These are phyloP conservation scores for Ischnus inquisitorius DNA, from an alignment of 2,888 invertebrate genomes.

Conservation along the genomic window DNA sequence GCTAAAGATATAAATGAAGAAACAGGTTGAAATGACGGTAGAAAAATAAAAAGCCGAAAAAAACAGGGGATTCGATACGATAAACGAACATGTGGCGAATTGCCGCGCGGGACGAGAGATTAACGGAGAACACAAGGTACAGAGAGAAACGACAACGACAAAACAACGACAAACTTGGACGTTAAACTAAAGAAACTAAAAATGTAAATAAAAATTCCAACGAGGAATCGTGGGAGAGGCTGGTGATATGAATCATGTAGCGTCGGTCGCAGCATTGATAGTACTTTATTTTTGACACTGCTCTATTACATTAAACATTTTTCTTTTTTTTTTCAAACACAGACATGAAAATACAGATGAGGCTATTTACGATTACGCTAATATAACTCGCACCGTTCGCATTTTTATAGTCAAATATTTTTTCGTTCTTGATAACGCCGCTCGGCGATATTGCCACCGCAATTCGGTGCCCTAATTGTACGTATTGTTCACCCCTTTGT, in stretches of 20 bases:
- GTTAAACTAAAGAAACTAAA: constrained; percentile 48
- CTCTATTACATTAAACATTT: constrained; percentile 74
- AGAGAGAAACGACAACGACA: constrained; percentile 77
- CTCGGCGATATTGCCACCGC: constrained; percentile 46
- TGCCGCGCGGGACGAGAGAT: constrained; percentile 61
- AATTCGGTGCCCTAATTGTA: constrained; percentile 41
- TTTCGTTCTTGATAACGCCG: constrained; percentile 33
- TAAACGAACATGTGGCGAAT: neutral
- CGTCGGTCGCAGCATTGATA: constrained; percentile 76
- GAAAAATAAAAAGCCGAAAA: constrained; percentile 3
- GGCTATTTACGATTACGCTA: constrained; percentile 52
- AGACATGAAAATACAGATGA: constrained; percentile 66
- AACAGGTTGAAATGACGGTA: constrained; percentile 23
- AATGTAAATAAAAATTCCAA: constrained; percentile 47
- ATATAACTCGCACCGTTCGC: constrained; percentile 51
- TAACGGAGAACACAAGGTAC: constrained; percentile 82
- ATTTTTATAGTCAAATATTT: constrained; percentile 42
- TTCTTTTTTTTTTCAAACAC: constrained; percentile 55
- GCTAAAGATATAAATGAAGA: constrained; percentile 69
- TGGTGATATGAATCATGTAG: constrained; percentile 74
- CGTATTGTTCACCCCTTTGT: constrained; percentile 30
- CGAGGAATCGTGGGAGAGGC: constrained; percentile 71
- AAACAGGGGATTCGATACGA: neutral
- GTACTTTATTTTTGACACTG: constrained; percentile 80
- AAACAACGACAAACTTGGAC: constrained; percentile 66